These are phyloP conservation scores for Epinotia nisella DNA, from an alignment of 2,888 invertebrate species.

Conservation along the genomic window DNA sequence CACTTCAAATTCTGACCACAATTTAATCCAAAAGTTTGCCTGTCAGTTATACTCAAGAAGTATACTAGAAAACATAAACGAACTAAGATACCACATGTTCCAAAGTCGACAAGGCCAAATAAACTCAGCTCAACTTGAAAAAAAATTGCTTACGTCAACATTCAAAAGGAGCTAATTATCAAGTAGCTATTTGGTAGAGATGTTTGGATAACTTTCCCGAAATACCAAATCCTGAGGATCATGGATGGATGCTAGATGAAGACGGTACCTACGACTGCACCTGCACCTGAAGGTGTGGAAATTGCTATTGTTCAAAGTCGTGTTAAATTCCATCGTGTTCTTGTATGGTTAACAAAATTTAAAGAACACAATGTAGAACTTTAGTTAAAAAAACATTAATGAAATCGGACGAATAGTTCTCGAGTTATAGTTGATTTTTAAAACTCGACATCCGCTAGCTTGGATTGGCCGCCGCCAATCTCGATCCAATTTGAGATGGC, in stretches of 20 bases:
- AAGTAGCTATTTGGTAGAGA: background rate
- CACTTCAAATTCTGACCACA: background rate
- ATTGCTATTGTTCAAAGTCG: no score
- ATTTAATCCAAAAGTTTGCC: background rate
- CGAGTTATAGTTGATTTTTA: no score
- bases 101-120: background rate
- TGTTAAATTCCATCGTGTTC: no score
- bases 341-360: no score
- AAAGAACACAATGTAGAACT: no score
- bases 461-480: no score
- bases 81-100: background rate
- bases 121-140: background rate
- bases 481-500: no score
- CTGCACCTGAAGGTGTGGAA: background rate
- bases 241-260: background rate
- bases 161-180: background rate
- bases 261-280: background rate
- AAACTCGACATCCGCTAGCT: no score
- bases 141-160: background rate
- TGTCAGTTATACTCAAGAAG: background rate
- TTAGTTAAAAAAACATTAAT: no score
- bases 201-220: constrained; percentile 1
- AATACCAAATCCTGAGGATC: background rate
- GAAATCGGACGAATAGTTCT: no score
- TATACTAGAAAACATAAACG: background rate